Conservation (phyloP, 2,113 vertebrate genomes). For the Oxygymnocypris stewartii region DNA sequence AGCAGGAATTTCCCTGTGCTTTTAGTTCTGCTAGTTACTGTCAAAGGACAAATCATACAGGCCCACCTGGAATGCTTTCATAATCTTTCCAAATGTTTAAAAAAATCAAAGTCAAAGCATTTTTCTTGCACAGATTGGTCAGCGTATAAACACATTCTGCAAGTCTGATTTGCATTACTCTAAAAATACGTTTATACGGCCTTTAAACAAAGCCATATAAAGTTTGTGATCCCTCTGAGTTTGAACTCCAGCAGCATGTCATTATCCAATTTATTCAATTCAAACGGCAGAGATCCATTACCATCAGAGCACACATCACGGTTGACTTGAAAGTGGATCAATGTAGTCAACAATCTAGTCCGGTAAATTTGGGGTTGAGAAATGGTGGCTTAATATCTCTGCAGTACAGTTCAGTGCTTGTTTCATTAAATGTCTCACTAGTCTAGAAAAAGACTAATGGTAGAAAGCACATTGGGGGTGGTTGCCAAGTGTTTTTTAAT, state of each 20-base stretch:
- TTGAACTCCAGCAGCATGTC: slow-evolving; percentile 45
- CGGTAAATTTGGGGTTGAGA: slow-evolving; percentile 40
- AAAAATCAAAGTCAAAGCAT: slow-evolving; percentile 13
- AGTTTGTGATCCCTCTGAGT: slow-evolving; percentile 17
- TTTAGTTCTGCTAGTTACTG: slow-evolving; percentile 48
- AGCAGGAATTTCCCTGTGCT: slow-evolving; percentile 40
- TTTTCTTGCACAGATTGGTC: slow-evolving; percentile 14
- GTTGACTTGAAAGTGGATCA: slow-evolving; percentile 51
- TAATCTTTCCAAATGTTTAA: neutral
- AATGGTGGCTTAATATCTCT: slow-evolving; percentile 31
- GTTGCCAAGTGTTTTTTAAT: neutral
- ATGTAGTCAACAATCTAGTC: slow-evolving; percentile 48
- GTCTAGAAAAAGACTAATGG: neutral
- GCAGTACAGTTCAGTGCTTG: slow-evolving; percentile 22
- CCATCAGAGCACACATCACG: slow-evolving; percentile 39
- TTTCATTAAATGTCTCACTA: neutral
- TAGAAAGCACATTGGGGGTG: neutral
- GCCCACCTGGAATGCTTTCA: slow-evolving; percentile 25
- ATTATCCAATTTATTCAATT: slow-evolving; percentile 46
- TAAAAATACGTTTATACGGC: neutral
- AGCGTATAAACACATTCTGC: neutral
- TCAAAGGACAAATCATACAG: slow-evolving; percentile 31
- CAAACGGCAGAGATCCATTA: slow-evolving; percentile 47
- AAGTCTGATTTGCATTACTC: slow-evolving; percentile 35
- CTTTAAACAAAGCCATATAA: slow-evolving; percentile 37